Evolutionary conservation across 2,888 invertebrate genomes (phyloP), one percentile per base, ranked within the genome.

Genomic region (Plagiodera versicolora): DNA sequence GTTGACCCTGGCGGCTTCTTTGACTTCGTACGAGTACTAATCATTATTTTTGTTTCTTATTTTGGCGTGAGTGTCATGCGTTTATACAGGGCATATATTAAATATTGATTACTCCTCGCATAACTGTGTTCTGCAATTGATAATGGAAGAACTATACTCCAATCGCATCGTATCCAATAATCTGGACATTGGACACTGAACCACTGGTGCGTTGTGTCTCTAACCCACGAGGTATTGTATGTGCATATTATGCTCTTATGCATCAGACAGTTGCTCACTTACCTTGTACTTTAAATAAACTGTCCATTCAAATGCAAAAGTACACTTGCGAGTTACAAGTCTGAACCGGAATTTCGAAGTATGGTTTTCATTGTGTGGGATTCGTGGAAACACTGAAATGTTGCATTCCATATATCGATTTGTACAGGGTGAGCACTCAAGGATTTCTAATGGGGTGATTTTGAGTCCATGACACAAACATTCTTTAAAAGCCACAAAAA

Each of bases 221-320:
- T 50, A 32, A 49, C 45, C 17, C 56, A 32, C 48, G 58, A 35
- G 46, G 52, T 64, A 58, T 63, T 62, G 64, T 61, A 63, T 54
- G 65, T 62, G 60, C 63, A 65, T 62, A 65, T 60, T 39, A 39
- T 14, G 39, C 14, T 39, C 39, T 39, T 39, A 39, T 39, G 39
- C 39, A 39, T 58, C 59, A 62, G 64, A 65, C 69, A 67, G 67
- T 64, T 69, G 67, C 67, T 67, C 66, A 65, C 53, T 63, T 69
- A 66, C 64, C 65, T 64, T 64, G 62, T 67, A 61, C 65, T 69
- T 69, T 69, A 64, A 67, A 69, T 66, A 67, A 66, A 64, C 60
- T 59, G 53, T 30, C 61, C 56, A 64, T 58, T 61, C 61, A 59
- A 59, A 64, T 61, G 64, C 49, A 56, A 56, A 60, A 49, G 46